Conservation (phyloP, 2,888 invertebrate genomes). For the Rotaria magnacalcarata region DNA sequence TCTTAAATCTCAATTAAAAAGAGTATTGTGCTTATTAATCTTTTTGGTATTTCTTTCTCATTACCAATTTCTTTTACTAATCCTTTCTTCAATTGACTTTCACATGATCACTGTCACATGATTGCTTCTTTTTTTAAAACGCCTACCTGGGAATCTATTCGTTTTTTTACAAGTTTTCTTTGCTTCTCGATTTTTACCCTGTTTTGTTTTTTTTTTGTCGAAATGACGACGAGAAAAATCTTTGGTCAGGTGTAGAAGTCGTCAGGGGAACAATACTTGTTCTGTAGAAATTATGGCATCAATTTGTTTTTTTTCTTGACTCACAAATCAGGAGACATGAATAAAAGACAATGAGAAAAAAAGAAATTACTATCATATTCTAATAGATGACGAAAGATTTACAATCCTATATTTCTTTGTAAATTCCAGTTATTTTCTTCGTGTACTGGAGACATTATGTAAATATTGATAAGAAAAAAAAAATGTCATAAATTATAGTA, state of each 20-base stretch:
- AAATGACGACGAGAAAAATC: background rate
- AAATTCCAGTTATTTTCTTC: no score
- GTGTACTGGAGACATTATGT: background rate
- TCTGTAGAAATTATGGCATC: background rate
- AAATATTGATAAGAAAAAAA: background rate
- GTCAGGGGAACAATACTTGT: no score
- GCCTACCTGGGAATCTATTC: background rate
- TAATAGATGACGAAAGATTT: no score
- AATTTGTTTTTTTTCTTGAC: background rate
- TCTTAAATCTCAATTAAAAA: background rate
- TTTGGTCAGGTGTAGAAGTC: no score
- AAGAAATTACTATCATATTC: no score
- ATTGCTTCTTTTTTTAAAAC: background rate
- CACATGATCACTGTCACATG: background rate
- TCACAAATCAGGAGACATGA: background rate
- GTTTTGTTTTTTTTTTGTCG: background rate
- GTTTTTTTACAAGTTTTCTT: background rate
- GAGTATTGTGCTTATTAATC: background rate
- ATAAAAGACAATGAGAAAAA: background rate
- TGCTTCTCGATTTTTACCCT: background rate
- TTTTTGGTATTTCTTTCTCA: background rate
- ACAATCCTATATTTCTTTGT: no score
- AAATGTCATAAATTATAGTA: background rate
- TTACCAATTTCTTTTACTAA: background rate
- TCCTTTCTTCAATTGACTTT: background rate